A percentile compares a stretch with the other conserved stretches of the same genome.
These are phyloP conservation scores for Chrysotoxum bicinctum DNA, from an alignment of 2,888 invertebrate species.

Conservation along the genomic window DNA sequence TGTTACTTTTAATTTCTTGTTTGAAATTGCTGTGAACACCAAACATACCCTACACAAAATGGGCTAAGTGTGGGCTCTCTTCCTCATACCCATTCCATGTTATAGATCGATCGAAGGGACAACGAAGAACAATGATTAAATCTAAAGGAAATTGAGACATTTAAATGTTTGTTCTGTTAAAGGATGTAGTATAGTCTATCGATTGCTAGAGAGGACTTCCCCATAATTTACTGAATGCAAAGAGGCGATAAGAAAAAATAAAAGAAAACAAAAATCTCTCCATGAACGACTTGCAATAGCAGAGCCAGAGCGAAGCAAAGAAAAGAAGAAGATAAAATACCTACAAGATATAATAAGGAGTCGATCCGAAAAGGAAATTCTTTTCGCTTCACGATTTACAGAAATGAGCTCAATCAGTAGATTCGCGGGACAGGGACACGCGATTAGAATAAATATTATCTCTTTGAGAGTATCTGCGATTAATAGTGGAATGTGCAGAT, in stretches of 20 bases:
- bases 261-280: background rate
- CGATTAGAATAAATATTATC: constrained; percentile 71
- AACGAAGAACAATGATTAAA: constrained; percentile 67
- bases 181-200: constrained; percentile 65
- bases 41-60: constrained; percentile 1
- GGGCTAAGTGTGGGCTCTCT: background rate
- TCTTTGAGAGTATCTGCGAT: constrained; percentile 52
- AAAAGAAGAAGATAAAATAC: background rate
- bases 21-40: background rate
- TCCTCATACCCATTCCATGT: background rate
- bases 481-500: constrained; percentile 61
- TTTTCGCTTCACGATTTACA: constrained; percentile 33
- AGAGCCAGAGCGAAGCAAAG: background rate
- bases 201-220: constrained; percentile 55
- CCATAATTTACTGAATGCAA: constrained; percentile 64
- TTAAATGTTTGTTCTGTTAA: constrained; percentile 72
- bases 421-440: constrained; percentile 41
- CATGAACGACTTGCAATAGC: constrained; percentile 1
- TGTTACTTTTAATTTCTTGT: no score
- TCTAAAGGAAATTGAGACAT: constrained; percentile 73
- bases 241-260: constrained; percentile 39
- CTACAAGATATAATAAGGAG: background rate
- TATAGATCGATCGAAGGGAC: constrained; percentile 57
- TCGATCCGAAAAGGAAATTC: constrained; percentile 24
- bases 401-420: constrained; percentile 66